Evolutionary conservation across 2,888 invertebrate species (phyloP).

Genomic region (Aspidiotus destructor): DNA sequence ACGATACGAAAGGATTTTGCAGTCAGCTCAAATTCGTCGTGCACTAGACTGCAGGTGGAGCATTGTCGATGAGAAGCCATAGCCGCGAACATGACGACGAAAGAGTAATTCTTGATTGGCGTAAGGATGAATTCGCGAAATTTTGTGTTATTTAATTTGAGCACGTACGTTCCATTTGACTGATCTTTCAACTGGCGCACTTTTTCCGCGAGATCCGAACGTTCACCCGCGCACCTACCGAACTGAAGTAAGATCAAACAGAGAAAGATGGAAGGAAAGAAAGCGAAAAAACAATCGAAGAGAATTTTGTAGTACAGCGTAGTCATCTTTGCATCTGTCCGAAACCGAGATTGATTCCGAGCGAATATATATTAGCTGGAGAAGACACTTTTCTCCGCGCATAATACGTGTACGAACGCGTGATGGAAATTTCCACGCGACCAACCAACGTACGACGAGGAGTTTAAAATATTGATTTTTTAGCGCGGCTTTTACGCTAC

Average conservation of each 20-base stretch:
- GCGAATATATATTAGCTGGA: too few relatives aligned
- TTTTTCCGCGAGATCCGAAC: constrained; percentile 45
- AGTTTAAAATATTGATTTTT: too few relatives aligned
- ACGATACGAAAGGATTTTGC: constrained; percentile 94
- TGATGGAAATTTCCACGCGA: too few relatives aligned
- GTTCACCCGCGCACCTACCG: background rate
- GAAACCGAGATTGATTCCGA: too few relatives aligned
- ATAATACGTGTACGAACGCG: too few relatives aligned
- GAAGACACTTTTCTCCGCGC: too few relatives aligned
- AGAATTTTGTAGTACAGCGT: too few relatives aligned
- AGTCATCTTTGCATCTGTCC: too few relatives aligned
- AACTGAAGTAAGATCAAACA: background rate
- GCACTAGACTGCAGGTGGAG: constrained; percentile 66
- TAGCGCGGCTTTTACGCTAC: too few relatives aligned
- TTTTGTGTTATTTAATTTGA: constrained; percentile 83
- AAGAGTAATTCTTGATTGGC: constrained; percentile 88
- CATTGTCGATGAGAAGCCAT: constrained; percentile 87
- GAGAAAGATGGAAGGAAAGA: too few relatives aligned
- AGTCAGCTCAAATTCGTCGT: constrained; percentile 85
- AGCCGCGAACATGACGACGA: constrained; percentile 92
- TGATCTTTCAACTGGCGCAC: constrained; percentile 83
- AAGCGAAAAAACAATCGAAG: too few relatives aligned
- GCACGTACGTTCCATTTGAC: constrained; percentile 72
- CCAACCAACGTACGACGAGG: too few relatives aligned
- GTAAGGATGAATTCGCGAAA: constrained; percentile 82